A percentile compares a stretch with the other conserved stretches of the same genome.
Evolutionary conservation across 2,888 invertebrate genomes (phyloP).

Genomic region (Drosophila leonis): DNA sequence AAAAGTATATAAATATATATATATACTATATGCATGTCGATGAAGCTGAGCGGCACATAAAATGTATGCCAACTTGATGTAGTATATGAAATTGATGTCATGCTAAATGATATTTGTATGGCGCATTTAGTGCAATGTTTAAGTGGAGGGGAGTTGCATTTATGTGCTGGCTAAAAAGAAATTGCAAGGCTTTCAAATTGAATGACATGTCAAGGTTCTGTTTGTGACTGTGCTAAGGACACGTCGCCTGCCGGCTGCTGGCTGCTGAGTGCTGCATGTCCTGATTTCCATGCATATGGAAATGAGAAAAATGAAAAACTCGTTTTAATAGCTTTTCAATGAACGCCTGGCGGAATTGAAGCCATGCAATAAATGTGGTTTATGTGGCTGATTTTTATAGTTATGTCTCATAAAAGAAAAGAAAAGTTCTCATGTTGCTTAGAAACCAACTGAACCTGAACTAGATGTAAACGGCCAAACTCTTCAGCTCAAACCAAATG

Average conservation of each 20-base stretch:
- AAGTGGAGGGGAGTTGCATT: constrained; percentile 46
- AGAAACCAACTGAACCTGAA: not conserved
- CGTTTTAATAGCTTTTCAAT: constrained; percentile 35
- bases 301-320: constrained; percentile 32
- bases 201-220: constrained; percentile 76
- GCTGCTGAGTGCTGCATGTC: constrained; percentile 29
- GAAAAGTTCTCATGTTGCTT: constrained; percentile 1
- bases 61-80: constrained; percentile 70
- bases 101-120: constrained; percentile 76
- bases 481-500: not conserved
- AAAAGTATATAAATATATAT: not conserved
- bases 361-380: constrained; percentile 17
- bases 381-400: constrained; percentile 31
- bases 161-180: constrained; percentile 31
- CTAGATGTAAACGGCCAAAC: not conserved
- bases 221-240: constrained; percentile 58
- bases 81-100: constrained; percentile 67
- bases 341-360: constrained; percentile 11
- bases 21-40: constrained; percentile 8
- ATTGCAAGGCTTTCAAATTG: constrained; percentile 55
- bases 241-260: constrained; percentile 30
- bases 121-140: constrained; percentile 68
- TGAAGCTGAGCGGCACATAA: constrained; percentile 47
- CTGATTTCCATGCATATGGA: constrained; percentile 46
- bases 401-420: constrained; percentile 4